Percentiles rank a stretch among this genome's conserved stretches.
phyloP scores from a whole-genome alignment of 2,113 vertebrate genomes.

The Python bivittatus region DNA sequence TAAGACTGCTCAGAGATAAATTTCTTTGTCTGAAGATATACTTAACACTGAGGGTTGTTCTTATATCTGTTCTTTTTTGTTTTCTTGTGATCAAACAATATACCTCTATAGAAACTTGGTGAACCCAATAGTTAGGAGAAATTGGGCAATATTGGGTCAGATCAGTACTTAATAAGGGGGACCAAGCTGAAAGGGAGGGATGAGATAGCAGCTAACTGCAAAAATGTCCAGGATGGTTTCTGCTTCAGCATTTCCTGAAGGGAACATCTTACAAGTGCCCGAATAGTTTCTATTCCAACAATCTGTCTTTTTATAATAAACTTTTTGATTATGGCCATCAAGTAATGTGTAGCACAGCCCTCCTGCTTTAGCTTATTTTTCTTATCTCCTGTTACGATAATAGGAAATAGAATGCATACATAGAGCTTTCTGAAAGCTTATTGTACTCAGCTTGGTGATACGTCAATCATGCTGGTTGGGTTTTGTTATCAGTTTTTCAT shows the following conservation, averaged over 20 bases:
- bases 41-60: slow-evolving; percentile 52
- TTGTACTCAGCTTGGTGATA: slow-evolving; percentile 55
- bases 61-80: slow-evolving; percentile 20
- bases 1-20: slow-evolving; percentile 54
- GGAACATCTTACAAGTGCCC: slow-evolving; percentile 60
- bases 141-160: slow-evolving; percentile 30
- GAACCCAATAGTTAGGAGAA: slow-evolving; percentile 52
- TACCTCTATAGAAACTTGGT: slow-evolving; percentile 51
- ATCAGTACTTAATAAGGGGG: slow-evolving; percentile 53
- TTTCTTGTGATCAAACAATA: slow-evolving; percentile 45
- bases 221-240: slow-evolving; percentile 32
- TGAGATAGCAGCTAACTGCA: slow-evolving; percentile 46
- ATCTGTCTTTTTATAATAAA: slow-evolving; percentile 66
- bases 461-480: slow-evolving; percentile 63
- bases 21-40: slow-evolving; percentile 63
- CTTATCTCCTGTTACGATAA: slow-evolving; percentile 69
- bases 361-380: slow-evolving; percentile 72
- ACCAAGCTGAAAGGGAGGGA: background rate
- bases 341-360: slow-evolving; percentile 55
- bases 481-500: slow-evolving; percentile 67
- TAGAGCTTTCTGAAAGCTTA: slow-evolving; percentile 49
- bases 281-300: slow-evolving; percentile 62
- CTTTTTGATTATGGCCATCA: slow-evolving; percentile 63
- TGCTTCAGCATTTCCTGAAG: slow-evolving; percentile 56
- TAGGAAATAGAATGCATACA: slow-evolving; percentile 62